Conservation (phyloP, 1,140 invertebrate genomes). For the Phymastichus coffea region DNA sequence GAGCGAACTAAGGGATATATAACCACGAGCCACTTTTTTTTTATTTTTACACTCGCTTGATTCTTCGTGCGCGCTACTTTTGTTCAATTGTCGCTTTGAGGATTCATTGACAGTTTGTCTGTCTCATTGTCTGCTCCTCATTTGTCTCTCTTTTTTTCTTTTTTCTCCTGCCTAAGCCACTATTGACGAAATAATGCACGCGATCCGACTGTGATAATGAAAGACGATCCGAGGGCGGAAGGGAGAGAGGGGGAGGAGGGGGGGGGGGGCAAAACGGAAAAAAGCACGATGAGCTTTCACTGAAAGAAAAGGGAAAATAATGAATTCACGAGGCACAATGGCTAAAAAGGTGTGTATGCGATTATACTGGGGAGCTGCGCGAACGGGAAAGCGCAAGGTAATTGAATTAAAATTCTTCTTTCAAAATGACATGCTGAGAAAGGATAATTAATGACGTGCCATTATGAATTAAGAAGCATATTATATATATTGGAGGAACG, state of each 20-base stretch:
- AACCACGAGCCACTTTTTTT: not conserved
- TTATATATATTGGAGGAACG: no score
- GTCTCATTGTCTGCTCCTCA: conserved; percentile 1
- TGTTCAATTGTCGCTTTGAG: conserved; percentile 13
- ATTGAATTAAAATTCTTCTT: conserved; percentile 13
- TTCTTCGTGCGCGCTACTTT: not conserved
- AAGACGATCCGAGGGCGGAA: not conserved
- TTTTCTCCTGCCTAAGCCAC: not conserved
- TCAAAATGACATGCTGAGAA: not conserved
- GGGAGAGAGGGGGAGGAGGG: not conserved
- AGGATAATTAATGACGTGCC: conserved; percentile 10
- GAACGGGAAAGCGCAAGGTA: not conserved
- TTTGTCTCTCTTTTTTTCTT: no score
- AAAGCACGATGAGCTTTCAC: no score
- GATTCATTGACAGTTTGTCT: conserved; percentile 15
- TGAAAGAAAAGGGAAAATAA: no score
- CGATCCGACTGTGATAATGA: not conserved
- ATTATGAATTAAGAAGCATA: no score
- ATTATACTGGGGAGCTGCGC: not conserved
- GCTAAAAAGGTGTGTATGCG: not conserved
- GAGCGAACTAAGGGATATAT: conserved; percentile 1
- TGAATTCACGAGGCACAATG: conserved; percentile 4
- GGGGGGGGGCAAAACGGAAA: not conserved
- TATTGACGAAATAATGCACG: conserved; percentile 4
- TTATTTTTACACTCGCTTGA: not conserved